Evolutionary conservation across 2,113 vertebrate genomes (phyloP).

Genomic region (Telmatochromis brichardi): DNA sequence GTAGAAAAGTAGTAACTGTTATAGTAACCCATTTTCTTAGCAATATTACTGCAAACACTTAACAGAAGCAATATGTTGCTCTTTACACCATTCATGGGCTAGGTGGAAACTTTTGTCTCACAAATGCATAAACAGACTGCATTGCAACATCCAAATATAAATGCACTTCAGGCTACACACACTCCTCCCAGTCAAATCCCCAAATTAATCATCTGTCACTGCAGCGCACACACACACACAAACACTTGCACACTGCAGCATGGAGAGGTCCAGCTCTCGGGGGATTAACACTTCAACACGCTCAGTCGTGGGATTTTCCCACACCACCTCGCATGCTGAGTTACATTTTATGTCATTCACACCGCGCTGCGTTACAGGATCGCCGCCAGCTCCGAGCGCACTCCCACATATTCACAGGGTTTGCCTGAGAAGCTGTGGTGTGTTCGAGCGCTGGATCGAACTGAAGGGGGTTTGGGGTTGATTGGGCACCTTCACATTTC

Average conservation of each 20-base stretch:
- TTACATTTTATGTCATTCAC: constrained; percentile 42
- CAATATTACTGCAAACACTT: neutral
- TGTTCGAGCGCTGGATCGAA: neutral
- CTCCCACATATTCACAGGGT: neutral
- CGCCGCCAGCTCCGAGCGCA: neutral
- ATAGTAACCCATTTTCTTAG: neutral
- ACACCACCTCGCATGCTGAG: constrained; percentile 4
- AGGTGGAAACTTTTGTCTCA: neutral
- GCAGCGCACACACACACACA: neutral
- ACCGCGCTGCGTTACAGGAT: neutral
- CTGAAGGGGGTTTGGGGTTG: neutral
- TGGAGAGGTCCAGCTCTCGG: neutral
- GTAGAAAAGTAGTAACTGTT: neutral
- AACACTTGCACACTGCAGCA: neutral
- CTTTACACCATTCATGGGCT: neutral
- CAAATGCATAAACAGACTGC: neutral
- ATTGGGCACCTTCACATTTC: neutral
- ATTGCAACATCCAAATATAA: neutral
- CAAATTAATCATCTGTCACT: constrained; percentile 19
- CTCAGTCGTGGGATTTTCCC: constrained; percentile 42
- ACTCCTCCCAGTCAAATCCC: neutral
- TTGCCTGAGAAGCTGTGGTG: neutral
- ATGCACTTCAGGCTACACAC: neutral
- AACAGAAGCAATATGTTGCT: neutral
- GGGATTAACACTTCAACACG: constrained; percentile 54